Conservation (phyloP, 2,888 invertebrate genomes). For the Tenodera sinensis region DNA sequence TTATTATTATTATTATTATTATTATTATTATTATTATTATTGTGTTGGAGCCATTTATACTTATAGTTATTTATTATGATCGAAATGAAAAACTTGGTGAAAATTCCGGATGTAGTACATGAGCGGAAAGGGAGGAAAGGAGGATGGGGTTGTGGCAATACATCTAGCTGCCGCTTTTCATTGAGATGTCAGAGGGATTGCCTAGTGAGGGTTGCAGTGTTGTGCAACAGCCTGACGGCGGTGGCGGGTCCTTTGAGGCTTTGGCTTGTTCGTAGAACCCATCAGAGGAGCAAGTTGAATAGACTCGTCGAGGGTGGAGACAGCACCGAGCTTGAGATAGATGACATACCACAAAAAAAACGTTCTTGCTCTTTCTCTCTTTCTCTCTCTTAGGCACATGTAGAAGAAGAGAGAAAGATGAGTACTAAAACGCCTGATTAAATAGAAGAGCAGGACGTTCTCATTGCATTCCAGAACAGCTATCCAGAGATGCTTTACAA, state of each 20-base stretch:
- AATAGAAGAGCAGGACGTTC: background rate
- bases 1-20: no score
- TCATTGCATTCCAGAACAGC: background rate
- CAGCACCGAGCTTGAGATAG: background rate
- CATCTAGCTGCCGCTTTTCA: background rate
- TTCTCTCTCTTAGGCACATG: background rate
- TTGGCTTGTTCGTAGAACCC: background rate
- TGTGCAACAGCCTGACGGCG: background rate
- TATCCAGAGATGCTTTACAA: background rate
- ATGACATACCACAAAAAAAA: background rate
- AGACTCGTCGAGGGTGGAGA: background rate
- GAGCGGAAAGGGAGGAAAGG: background rate
- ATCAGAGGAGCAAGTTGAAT: background rate
- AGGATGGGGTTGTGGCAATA: background rate
- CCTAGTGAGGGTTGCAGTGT: background rate
- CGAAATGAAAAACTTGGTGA: background rate
- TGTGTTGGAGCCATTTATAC: background rate
- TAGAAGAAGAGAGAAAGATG: background rate
- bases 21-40: background rate
- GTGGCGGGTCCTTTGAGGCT: background rate
- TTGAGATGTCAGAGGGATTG: background rate
- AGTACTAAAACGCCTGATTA: background rate
- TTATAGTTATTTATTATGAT: background rate
- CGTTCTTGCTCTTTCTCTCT: background rate
- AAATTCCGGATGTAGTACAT: background rate